Evolutionary conservation across 30 jellyfish, hydroid and myxozoan species (phyloP), one percentile per base, ranked within the genome.

Genomic region (Catostylus mosaicus): DNA sequence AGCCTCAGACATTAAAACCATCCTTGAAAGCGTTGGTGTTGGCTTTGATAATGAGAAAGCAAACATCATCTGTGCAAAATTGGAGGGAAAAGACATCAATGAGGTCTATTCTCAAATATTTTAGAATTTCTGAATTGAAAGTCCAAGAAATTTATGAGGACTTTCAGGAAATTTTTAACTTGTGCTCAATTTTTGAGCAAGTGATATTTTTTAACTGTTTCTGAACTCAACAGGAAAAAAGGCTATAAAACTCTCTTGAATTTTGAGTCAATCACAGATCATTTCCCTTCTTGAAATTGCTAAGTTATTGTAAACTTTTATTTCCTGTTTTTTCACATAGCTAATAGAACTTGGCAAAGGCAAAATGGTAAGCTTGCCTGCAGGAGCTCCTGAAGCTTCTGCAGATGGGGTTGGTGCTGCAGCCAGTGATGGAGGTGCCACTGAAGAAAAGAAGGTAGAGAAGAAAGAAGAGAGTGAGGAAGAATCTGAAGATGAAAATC

Each of bases 331-430:
- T 35, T 32, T 57, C 24, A 32, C 71, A 52, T 54, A 92, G 98
- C 85, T 93, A 37, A 93, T 93, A 37, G 90, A 66, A 11, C 97
- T 88, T 57, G 98, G 98, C 67, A 80, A 75, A 36, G 71, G 68
- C 72, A 93, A 93, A 78, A 67, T 93, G 97, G 96, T 97, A 61
- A 78, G 96, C 87, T 80, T 93, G 98, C 98, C 98, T 43, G 77
- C 98, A 29, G 98, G 98, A 37, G 98, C 89, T 69, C 94, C 92
- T 0, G 89, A 89, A 30, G 92, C 97, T 7, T 74, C 96, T 22
- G 90, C 82, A 0, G 91, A 77, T 70, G 95, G 81, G 12, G 93
- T 90, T 79, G 90, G 97, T 3, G 97, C 89, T 47, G 89, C 69
- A 37, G 97, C 73, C 4, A 96, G 85, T 70, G 93, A 67, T 45